Conservation (phyloP, 1,140 invertebrate species). For the Zaprionus camerounensis region DNA sequence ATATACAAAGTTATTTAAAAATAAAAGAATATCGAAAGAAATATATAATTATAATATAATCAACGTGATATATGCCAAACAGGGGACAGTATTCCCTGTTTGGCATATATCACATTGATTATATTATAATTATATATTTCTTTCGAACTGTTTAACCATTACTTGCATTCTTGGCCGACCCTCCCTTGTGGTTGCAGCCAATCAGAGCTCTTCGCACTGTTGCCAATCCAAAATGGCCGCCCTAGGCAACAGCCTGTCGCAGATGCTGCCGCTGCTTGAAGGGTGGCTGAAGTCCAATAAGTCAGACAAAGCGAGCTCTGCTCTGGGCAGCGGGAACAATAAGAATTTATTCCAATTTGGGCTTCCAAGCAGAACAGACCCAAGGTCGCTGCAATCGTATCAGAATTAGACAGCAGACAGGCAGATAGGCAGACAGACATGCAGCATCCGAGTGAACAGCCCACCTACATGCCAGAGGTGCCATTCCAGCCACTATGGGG, state of each 20-base stretch:
- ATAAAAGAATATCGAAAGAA: too few relatives aligned
- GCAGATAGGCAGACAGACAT: slow-evolving; percentile 36
- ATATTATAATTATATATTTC: not conserved
- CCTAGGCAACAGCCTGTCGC: slow-evolving; percentile 1
- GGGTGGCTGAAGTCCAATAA: slow-evolving; percentile 71
- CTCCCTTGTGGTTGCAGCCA: slow-evolving; percentile 31
- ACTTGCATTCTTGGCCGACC: slow-evolving; percentile 12
- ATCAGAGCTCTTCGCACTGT: slow-evolving; percentile 57
- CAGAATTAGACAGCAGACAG: slow-evolving; percentile 14
- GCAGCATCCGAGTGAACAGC: slow-evolving; percentile 75
- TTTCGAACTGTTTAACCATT: not conserved
- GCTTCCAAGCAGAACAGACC: slow-evolving; percentile 75
- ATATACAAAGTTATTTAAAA: too few relatives aligned
- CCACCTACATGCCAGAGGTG: slow-evolving; percentile 82
- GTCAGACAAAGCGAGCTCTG: slow-evolving; percentile 29
- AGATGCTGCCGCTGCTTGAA: slow-evolving; percentile 30
- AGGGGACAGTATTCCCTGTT: too few relatives aligned
- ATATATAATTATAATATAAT: not conserved
- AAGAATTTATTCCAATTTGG: slow-evolving; percentile 67
- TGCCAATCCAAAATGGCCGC: slow-evolving; percentile 73
- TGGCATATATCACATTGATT: not conserved
- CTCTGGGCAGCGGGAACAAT: slow-evolving; percentile 46
- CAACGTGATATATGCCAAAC: not conserved
- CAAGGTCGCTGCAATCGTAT: slow-evolving; percentile 49
- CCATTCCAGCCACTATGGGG: slow-evolving; percentile 81